Conservation (phyloP, 2,888 invertebrate species). For the Oeneis ivallda region DNA sequence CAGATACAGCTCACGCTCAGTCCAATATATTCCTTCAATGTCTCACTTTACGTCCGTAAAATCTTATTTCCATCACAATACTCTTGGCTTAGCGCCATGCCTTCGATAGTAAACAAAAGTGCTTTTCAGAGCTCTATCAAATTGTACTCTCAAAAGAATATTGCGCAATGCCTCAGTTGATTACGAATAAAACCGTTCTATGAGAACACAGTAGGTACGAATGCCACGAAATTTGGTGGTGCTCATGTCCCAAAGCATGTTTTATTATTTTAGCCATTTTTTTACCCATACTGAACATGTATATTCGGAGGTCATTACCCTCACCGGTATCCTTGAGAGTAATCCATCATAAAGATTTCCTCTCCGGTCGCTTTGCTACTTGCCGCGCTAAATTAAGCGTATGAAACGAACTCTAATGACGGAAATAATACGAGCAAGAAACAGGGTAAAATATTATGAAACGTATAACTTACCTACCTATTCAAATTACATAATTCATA, state of each 20-base stretch:
- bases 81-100: conserved; percentile 58
- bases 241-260: too few relatives aligned
- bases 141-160: conserved; percentile 38
- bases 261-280: too few relatives aligned
- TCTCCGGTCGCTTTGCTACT: conserved; percentile 32
- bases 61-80: conserved; percentile 78
- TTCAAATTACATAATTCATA: conserved; percentile 30
- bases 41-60: conserved; percentile 57
- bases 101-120: conserved; percentile 33
- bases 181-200: conserved; percentile 4
- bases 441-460: conserved; percentile 33
- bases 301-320: conserved; percentile 43
- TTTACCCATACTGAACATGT: conserved; percentile 32
- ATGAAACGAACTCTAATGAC: conserved; percentile 39
- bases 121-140: conserved; percentile 38
- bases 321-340: conserved; percentile 41
- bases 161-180: conserved; percentile 24
- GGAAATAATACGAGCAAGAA: conserved; percentile 31
- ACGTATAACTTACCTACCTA: conserved; percentile 24
- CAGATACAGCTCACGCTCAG: not conserved
- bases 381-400: conserved; percentile 41
- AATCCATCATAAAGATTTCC: conserved; percentile 47
- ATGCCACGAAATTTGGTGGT: not conserved
- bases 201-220: not conserved
- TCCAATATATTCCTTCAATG: not conserved